Percentiles rank a stretch among this genome's conserved stretches.
These are phyloP conservation scores for Echeneis naucrates DNA, from an alignment of 2,797 vertebrate species.

Conservation along the genomic window DNA sequence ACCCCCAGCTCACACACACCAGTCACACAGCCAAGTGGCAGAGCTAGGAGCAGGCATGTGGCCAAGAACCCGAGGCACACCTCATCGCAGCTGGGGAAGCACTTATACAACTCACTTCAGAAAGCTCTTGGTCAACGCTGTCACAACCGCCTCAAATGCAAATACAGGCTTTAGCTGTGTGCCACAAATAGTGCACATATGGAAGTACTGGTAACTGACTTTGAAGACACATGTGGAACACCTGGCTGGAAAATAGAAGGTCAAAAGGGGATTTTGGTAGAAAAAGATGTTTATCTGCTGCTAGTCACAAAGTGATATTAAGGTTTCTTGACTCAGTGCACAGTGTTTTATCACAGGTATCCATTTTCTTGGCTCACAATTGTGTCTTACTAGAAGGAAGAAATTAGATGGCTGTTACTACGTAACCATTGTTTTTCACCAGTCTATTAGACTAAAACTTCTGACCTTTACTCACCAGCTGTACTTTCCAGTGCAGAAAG, in stretches of 20 bases:
- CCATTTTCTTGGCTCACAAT: background rate
- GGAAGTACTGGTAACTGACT: background rate
- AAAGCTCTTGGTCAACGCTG: slow-evolving; percentile 26
- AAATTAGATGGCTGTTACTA: no score
- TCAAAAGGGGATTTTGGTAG: background rate
- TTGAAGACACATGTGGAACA: background rate
- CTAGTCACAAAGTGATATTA: background rate
- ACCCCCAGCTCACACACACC: slow-evolving; percentile 65
- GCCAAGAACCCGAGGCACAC: slow-evolving; percentile 55
- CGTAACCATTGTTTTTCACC: no score
- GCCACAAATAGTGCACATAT: slow-evolving; percentile 1
- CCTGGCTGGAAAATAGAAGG: background rate
- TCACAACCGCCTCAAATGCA: slow-evolving; percentile 18
- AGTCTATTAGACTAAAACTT: background rate
- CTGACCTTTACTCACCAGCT: no score
- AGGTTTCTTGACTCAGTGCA: slow-evolving; percentile 1
- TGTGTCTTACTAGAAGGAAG: background rate
- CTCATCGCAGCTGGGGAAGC: slow-evolving; percentile 46
- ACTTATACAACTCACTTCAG: slow-evolving; percentile 43
- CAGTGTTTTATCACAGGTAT: slow-evolving; percentile 3
- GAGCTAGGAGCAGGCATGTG: slow-evolving; percentile 52
- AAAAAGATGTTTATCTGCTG: background rate
- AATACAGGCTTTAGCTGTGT: slow-evolving; percentile 18
- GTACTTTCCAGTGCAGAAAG: no score
- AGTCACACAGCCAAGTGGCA: slow-evolving; percentile 57